phyloP scores from a whole-genome alignment of 2,797 vertebrate species.

The Leptoclinus maculatus region DNA sequence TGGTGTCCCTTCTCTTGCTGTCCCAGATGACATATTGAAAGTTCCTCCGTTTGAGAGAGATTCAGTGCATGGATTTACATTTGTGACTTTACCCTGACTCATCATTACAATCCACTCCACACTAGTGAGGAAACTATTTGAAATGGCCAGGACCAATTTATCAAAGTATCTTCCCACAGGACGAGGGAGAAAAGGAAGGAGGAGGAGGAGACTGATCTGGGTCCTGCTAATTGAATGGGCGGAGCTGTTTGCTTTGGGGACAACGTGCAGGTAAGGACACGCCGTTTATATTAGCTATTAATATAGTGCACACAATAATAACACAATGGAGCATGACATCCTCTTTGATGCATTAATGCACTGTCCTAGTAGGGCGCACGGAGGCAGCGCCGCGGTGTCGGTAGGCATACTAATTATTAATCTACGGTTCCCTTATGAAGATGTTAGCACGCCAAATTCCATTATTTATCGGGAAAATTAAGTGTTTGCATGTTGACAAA shows the following conservation, averaged over 20 bases:
- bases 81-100: too few relatives aligned
- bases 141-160: background rate
- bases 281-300: background rate
- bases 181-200: background rate
- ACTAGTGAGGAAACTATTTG: too few relatives aligned
- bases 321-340: too few relatives aligned
- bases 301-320: background rate
- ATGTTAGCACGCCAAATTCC: background rate
- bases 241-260: background rate
- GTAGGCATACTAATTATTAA: background rate
- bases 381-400: conserved; percentile 5
- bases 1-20: background rate
- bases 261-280: conserved; percentile 26
- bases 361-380: background rate
- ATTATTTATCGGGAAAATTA: accelerated
- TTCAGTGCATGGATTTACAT: too few relatives aligned
- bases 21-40: background rate
- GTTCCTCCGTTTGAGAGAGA: background rate
- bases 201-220: background rate
- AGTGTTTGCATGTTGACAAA: background rate
- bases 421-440: background rate
- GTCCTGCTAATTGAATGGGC: conserved; percentile 7
- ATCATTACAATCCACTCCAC: too few relatives aligned
- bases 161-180: too few relatives aligned
- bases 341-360: too few relatives aligned